Conservation (phyloP, 2,113 vertebrate species). For the Erythrocercus mccallii region DNA sequence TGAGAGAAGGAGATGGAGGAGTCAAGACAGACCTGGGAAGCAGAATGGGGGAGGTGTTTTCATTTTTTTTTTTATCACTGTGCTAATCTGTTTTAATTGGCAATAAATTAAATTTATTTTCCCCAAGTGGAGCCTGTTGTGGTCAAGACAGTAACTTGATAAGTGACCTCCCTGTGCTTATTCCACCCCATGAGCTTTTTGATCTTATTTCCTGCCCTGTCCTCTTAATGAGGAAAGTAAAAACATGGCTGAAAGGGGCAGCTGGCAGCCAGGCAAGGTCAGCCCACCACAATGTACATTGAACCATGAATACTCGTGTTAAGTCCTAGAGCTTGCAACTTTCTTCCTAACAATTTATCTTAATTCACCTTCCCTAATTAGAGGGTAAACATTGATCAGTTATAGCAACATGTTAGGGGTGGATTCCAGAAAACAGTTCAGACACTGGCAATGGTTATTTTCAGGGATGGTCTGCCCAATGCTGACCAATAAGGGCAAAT, state of each 20-base stretch:
- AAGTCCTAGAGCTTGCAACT: background rate
- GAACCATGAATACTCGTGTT: background rate
- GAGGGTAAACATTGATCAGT: background rate
- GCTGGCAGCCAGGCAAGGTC: background rate
- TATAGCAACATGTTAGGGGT: background rate
- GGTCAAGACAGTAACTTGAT: background rate
- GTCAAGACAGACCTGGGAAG: background rate
- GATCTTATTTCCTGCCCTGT: background rate
- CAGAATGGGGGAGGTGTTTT: background rate
- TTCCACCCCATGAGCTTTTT: background rate
- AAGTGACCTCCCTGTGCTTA: background rate
- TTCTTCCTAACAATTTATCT: background rate
- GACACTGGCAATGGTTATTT: background rate
- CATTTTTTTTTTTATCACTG: background rate
- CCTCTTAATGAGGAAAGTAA: background rate
- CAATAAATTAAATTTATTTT: background rate
- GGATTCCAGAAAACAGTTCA: background rate
- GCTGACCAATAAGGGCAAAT: background rate
- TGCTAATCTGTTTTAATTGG: background rate
- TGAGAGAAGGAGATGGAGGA: background rate
- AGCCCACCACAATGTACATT: background rate
- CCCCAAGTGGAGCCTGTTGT: background rate
- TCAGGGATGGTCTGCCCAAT: background rate
- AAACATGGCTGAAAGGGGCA: rapidly evolving
- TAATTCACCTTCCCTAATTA: background rate